Evolutionary conservation across 2,888 invertebrate species (phyloP).

Genomic region (Toxonevra muliebris): DNA sequence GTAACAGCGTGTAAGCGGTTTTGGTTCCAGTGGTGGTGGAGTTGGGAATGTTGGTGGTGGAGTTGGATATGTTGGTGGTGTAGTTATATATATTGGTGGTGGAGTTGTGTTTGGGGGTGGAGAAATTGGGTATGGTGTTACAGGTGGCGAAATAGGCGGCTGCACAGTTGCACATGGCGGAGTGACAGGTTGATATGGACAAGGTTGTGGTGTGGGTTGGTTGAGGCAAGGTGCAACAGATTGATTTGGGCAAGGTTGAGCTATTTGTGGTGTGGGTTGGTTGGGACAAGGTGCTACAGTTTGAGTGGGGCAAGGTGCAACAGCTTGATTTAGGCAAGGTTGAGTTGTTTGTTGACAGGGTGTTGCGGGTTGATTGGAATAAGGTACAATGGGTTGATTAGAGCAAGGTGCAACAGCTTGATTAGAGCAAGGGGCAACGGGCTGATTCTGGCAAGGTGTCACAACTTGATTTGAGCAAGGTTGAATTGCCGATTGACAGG

Average conservation of each 20-base stretch:
- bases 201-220: conserved; percentile 2
- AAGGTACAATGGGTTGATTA: conserved; percentile 1
- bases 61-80: conserved; percentile 30
- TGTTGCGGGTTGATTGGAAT: not conserved
- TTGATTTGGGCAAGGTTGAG: not conserved
- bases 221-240: conserved; percentile 15
- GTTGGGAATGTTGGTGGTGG: not conserved
- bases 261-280: not conserved
- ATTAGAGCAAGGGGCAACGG: conserved; percentile 12
- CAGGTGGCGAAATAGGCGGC: not conserved
- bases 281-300: not conserved
- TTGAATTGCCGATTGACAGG: not conserved
- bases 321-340: not conserved
- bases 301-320: conserved; percentile 21
- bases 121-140: not conserved
- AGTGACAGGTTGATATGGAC: not conserved
- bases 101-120: not conserved
- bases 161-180: conserved; percentile 8
- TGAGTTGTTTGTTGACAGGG: no score
- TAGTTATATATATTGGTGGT: conserved; percentile 2
- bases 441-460: conserved; percentile 17
- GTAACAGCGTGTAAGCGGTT: conserved; percentile 41
- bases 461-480: conserved; percentile 9
- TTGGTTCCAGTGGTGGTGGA: conserved; percentile 31
- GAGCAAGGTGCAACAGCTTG: conserved; percentile 15